Evolutionary conservation across 2,888 invertebrate species (phyloP).

Genomic region (Altica lythri): DNA sequence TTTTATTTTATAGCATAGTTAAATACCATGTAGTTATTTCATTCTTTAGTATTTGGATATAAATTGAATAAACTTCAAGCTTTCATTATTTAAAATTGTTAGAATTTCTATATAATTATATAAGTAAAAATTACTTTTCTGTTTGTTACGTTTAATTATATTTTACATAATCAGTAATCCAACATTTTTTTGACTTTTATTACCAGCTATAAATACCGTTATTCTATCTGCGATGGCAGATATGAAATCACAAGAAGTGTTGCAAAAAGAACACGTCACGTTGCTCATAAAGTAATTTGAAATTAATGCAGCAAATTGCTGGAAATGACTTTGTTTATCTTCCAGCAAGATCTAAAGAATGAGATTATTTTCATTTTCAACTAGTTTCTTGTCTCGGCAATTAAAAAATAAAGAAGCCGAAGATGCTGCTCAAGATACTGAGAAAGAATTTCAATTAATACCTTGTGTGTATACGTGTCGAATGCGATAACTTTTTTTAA

Average conservation of each 20-base stretch:
- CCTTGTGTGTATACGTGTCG: slow-evolving; percentile 15
- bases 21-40: too few species aligned
- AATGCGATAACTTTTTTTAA: slow-evolving; percentile 1
- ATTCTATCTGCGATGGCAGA: too few species aligned
- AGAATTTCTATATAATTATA: too few species aligned
- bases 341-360: slow-evolving; percentile 28
- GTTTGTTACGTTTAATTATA: too few species aligned
- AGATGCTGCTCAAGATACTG: slow-evolving; percentile 19
- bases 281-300: slow-evolving; percentile 31
- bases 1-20: too few species aligned
- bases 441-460: slow-evolving; percentile 23
- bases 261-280: background rate
- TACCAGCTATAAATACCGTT: too few species aligned
- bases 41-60: too few species aligned
- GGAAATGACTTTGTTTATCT: slow-evolving; percentile 38
- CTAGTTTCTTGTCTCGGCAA: slow-evolving; percentile 23
- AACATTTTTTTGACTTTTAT: too few species aligned
- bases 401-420: slow-evolving; percentile 13
- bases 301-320: slow-evolving; percentile 39
- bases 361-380: slow-evolving; percentile 26
- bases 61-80: too few species aligned
- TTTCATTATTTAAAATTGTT: too few species aligned
- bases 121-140: too few species aligned
- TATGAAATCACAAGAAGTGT: slow-evolving; percentile 1
- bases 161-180: too few species aligned